Conservation (phyloP, 92 coral and sea anemone species). For the Palythoa heliodiscus region DNA sequence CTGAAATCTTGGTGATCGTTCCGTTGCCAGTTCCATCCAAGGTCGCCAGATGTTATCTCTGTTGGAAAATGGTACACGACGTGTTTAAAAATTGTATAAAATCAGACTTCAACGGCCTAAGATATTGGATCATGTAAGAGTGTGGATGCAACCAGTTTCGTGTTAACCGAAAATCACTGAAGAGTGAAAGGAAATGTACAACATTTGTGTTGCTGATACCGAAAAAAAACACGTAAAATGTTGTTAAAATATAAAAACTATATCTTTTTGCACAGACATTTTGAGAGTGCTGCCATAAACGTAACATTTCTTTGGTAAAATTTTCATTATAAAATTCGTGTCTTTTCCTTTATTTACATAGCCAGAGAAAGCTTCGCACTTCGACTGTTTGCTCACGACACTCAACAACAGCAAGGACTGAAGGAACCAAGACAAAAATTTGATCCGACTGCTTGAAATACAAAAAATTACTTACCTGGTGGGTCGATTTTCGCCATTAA, state of each 20-base stretch:
- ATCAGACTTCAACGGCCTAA: not conserved
- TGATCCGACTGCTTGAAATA: not conserved
- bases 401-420: too few species aligned
- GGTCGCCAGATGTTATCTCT: conserved; percentile 7
- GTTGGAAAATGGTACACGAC: not conserved
- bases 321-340: not conserved
- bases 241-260: too few species aligned
- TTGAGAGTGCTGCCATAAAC: not conserved
- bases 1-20: not conserved
- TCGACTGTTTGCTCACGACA: not conserved
- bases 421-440: not conserved
- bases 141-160: too few species aligned
- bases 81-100: not conserved
- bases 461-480: not conserved
- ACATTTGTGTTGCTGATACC: too few species aligned
- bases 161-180: too few species aligned
- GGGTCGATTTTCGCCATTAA: not conserved
- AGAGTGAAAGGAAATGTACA: too few species aligned
- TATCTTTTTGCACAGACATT: not conserved
- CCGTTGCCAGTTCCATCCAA: not conserved
- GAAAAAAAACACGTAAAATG: too few species aligned
- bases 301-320: not conserved
- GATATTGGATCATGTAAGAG: not conserved
- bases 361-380: not conserved
- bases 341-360: not conserved